A percentile compares a stretch with the other conserved stretches of the same genome.
phyloP scores from a whole-genome alignment of 2,888 invertebrate species.

The Drosophila yooni region DNA sequence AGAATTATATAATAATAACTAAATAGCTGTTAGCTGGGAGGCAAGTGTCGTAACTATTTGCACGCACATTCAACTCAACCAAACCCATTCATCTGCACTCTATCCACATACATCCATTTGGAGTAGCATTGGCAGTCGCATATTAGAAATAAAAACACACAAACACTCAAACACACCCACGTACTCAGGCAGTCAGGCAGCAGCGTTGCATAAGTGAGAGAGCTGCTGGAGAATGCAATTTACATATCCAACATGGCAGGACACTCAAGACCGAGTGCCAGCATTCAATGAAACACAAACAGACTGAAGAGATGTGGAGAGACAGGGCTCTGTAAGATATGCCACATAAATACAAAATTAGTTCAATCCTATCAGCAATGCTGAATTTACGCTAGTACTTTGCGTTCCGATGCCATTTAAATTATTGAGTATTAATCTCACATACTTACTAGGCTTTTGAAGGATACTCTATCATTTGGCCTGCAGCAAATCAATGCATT shows the following conservation, averaged over 20 bases:
- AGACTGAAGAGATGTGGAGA: not conserved
- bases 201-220: slow-evolving; percentile 32
- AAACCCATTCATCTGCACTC: slow-evolving; percentile 2
- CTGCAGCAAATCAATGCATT: slow-evolving; percentile 14
- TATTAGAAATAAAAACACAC: slow-evolving; percentile 71
- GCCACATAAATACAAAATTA: slow-evolving; percentile 48
- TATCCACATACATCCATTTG: slow-evolving; percentile 1
- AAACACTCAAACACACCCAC: slow-evolving; percentile 7
- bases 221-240: slow-evolving; percentile 64
- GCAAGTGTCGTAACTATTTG: not conserved
- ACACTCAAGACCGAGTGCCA: slow-evolving; percentile 54
- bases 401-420: slow-evolving; percentile 43
- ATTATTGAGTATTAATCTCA: slow-evolving; percentile 37
- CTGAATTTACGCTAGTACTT: slow-evolving; percentile 46
- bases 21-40: slow-evolving; percentile 2
- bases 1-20: not conserved
- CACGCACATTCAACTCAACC: slow-evolving; percentile 10
- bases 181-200: slow-evolving; percentile 50
- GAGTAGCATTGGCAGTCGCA: slow-evolving; percentile 36
- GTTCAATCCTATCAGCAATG: slow-evolving; percentile 36
- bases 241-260: slow-evolving; percentile 64
- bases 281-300: slow-evolving; percentile 28
- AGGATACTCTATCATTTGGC: slow-evolving; percentile 11
- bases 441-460: slow-evolving; percentile 3
- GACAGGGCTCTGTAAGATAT: not conserved